Evolutionary conservation across 2,113 vertebrate species (phyloP).

Genomic region (Grallaria varia): DNA sequence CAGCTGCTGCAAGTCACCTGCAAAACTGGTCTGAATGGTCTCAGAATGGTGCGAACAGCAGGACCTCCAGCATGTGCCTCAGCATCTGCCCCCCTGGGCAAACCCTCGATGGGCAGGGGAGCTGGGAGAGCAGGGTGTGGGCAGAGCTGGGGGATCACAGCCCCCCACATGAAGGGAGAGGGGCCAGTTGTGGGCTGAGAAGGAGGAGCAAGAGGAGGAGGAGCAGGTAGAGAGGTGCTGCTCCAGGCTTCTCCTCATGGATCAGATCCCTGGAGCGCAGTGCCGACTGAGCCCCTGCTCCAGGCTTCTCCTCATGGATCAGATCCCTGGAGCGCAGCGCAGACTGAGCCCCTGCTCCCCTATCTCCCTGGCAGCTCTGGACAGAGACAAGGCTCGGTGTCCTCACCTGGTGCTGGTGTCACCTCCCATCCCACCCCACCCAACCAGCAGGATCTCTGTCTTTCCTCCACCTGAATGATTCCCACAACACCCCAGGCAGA

Average conservation of each 20-base stretch:
- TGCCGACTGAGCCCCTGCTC: neutral
- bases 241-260: neutral
- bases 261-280: rapidly evolving
- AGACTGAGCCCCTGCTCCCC: neutral
- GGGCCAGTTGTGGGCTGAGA: neutral
- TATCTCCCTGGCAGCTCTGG: neutral
- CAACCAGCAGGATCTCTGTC: neutral
- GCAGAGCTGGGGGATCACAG: neutral
- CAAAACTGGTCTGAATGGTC: neutral
- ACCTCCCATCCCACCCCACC: neutral
- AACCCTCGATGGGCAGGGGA: neutral
- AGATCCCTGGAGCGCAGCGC: rapidly evolving
- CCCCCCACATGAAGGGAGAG: neutral
- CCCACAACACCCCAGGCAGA: neutral
- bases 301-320: neutral
- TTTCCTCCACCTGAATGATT: neutral
- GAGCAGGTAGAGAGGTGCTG: neutral
- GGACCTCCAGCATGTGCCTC: neutral
- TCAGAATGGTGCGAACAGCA: neutral
- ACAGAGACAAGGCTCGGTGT: neutral
- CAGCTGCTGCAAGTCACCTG: neutral
- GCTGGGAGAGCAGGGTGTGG: too few relatives aligned
- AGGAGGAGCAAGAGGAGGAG: neutral
- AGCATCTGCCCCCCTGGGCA: neutral
- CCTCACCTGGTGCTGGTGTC: neutral